Conservation (phyloP, 2,888 invertebrate species). For the Sicus ferrugineus region DNA sequence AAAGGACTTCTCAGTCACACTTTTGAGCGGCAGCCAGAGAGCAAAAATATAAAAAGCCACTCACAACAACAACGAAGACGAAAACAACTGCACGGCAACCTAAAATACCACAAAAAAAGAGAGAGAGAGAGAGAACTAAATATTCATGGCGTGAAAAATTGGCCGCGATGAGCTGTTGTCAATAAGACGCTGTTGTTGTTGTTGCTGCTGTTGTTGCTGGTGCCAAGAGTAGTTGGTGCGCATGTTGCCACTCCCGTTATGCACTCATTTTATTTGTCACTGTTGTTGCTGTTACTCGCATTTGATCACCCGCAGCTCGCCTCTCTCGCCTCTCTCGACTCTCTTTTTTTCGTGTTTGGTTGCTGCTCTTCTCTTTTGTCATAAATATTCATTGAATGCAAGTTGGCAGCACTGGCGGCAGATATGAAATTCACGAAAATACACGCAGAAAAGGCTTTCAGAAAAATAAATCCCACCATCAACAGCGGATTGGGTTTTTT, state of each 20-base stretch:
- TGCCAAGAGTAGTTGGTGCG: neutral
- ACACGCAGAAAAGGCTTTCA: too few species aligned
- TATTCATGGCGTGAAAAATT: constrained; percentile 19
- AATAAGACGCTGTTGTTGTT: constrained; percentile 6
- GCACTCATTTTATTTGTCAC: constrained; percentile 2
- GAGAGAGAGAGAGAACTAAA: constrained; percentile 19
- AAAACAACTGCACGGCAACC: neutral
- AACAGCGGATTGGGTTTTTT: neutral
- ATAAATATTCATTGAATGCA: constrained; percentile 29
- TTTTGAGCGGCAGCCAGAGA: neutral
- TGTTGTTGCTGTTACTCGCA: neutral
- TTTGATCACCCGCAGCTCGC: neutral
- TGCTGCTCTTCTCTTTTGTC: neutral
- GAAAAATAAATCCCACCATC: too few species aligned
- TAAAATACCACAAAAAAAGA: constrained; percentile 15
- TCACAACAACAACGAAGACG: neutral
- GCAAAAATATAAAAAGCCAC: neutral
- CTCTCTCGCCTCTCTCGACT: neutral
- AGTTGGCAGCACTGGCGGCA: constrained; percentile 14
- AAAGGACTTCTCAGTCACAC: neutral
- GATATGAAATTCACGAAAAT: neutral
- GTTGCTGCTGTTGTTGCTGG: neutral
- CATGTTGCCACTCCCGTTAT: neutral
- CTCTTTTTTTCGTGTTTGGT: neutral
- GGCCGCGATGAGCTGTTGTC: constrained; percentile 18